Evolutionary conservation across 2,797 vertebrate genomes (phyloP).

Genomic region (Acanthis flammea): DNA sequence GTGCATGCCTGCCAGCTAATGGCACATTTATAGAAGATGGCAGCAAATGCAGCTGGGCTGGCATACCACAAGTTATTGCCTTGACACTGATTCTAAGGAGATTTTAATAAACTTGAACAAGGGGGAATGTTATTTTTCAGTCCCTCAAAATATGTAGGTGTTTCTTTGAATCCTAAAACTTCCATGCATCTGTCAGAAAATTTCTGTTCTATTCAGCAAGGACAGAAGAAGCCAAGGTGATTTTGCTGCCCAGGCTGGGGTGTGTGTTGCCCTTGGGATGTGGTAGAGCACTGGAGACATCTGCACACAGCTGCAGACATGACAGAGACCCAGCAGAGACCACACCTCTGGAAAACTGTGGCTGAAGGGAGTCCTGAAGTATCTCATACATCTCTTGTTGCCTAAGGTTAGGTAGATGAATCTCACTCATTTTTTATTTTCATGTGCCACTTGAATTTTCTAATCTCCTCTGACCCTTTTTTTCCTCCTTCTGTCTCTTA

Average conservation of each 20-base stretch:
- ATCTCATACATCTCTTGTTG: not conserved
- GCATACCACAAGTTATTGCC: not conserved
- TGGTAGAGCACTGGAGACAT: not conserved
- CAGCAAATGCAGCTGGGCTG: not conserved
- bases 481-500: not conserved
- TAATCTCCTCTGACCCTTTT: not conserved
- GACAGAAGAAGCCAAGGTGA: not conserved
- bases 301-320: not conserved
- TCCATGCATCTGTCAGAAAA: not conserved
- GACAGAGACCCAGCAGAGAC: not conserved
- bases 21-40: not conserved
- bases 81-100: not conserved
- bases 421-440: conserved; percentile 15
- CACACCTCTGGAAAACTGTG: not conserved
- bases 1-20: not conserved
- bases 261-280: not conserved
- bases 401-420: conserved; percentile 20
- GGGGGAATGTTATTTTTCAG: not conserved
- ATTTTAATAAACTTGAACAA: not conserved
- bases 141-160: not conserved
- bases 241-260: not conserved
- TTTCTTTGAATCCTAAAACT: not conserved
- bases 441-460: not conserved
- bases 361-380: conserved; percentile 15
- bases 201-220: not conserved